Percentiles rank a stretch among this genome's conserved stretches.
phyloP scores from a whole-genome alignment of 2,113 vertebrate species.

The Diphyllodes magnificus region DNA sequence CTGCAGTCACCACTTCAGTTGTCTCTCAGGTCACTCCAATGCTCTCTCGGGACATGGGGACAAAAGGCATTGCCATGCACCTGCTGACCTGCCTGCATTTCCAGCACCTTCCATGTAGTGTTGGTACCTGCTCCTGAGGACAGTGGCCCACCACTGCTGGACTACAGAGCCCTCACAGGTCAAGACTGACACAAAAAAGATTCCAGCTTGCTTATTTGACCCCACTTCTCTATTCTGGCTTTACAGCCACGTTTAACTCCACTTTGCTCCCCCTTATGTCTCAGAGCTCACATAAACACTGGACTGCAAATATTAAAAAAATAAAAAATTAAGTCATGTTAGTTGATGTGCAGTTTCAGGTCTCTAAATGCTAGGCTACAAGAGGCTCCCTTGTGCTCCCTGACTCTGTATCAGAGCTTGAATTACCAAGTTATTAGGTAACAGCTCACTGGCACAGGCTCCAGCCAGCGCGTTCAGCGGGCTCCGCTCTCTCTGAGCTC shows the following conservation, averaged over 20 bases:
- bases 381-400: neutral
- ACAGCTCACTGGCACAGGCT: neutral
- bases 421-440: neutral
- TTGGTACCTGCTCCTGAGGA: neutral
- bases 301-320: neutral
- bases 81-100: neutral
- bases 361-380: neutral
- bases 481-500: neutral
- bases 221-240: neutral
- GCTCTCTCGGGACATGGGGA: neutral
- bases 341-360: neutral
- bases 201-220: neutral
- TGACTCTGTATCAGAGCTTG: neutral
- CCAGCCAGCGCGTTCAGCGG: accelerated
- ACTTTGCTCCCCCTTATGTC: neutral
- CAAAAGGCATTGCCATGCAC: neutral
- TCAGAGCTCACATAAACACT: neutral
- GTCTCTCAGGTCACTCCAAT: neutral
- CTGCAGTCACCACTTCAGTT: neutral
- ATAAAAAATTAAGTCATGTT: neutral
- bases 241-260: neutral
- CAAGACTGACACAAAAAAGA: neutral
- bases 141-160: neutral
- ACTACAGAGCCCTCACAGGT: neutral
- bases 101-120: neutral